These are phyloP conservation scores for Otolemur garnettii DNA, from an alignment of 2,113 vertebrate genomes.

Conservation along the genomic window DNA sequence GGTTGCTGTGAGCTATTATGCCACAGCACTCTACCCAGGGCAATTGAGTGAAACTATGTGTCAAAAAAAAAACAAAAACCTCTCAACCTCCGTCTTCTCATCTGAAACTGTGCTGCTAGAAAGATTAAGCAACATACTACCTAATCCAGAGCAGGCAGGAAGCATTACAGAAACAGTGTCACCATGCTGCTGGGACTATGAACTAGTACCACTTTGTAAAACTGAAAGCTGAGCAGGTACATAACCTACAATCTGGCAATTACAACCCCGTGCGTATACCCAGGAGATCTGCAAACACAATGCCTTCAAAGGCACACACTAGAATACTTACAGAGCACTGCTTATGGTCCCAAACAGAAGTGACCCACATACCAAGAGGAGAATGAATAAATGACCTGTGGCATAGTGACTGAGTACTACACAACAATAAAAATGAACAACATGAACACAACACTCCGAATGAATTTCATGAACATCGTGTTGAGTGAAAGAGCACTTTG, in stretches of 20 bases:
- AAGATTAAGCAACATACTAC: neutral
- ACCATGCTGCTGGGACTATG: neutral
- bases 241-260: neutral
- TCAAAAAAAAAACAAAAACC: neutral
- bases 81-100: neutral
- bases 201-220: neutral
- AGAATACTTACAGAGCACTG: neutral
- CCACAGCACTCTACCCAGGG: too few relatives aligned
- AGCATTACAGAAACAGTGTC: neutral
- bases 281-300: neutral
- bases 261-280: rapidly evolving
- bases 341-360: neutral
- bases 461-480: neutral
- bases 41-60: too few relatives aligned
- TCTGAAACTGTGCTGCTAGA: neutral
- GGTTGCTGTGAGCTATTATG: too few relatives aligned
- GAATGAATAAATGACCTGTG: neutral
- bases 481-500: neutral
- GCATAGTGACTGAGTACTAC: neutral
- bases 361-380: neutral
- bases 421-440: neutral
- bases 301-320: neutral
- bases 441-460: neutral
- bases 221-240: rapidly evolving
- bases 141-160: neutral